Evolutionary conservation across 2,888 invertebrate genomes (phyloP).

Genomic region (Busseola fusca): DNA sequence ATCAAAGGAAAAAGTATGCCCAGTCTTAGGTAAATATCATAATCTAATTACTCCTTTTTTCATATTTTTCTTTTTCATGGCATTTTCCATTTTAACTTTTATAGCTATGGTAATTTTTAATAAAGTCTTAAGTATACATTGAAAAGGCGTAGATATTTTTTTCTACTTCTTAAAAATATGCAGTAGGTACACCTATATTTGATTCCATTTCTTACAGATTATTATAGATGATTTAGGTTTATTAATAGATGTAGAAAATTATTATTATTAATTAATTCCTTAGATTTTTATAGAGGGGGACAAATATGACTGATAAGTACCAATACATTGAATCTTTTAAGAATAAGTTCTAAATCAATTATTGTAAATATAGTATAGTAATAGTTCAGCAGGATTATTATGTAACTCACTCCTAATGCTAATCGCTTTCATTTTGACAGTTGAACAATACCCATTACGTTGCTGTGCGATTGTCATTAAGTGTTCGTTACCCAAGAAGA

Average conservation of each 20-base stretch:
- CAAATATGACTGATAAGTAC: constrained; percentile 23
- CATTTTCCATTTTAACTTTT: constrained; percentile 51
- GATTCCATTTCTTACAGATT: constrained; percentile 38
- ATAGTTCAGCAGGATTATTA: not conserved
- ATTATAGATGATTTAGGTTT: constrained; percentile 49
- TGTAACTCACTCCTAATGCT: not conserved
- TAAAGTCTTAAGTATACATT: constrained; percentile 27
- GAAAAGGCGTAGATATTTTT: constrained; percentile 46
- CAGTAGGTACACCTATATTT: constrained; percentile 35
- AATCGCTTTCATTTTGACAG: not conserved
- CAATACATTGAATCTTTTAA: not conserved
- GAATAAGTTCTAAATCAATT: not conserved
- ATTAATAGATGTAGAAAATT: constrained; percentile 54
- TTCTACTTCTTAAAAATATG: constrained; percentile 38
- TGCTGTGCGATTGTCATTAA: not conserved
- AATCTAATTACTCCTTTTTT: constrained; percentile 18
- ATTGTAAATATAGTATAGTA: constrained; percentile 13
- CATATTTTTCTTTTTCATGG: constrained; percentile 50
- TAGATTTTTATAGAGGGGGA: constrained; percentile 42
- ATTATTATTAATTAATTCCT: constrained; percentile 34
- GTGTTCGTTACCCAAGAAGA: not conserved
- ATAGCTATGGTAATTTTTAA: constrained; percentile 44
- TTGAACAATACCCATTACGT: not conserved
- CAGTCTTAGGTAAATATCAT: constrained; percentile 93
- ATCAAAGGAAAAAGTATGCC: constrained; percentile 99